These are phyloP conservation scores for Galbula dea DNA, from an alignment of 2,113 vertebrate genomes.

Conservation along the genomic window DNA sequence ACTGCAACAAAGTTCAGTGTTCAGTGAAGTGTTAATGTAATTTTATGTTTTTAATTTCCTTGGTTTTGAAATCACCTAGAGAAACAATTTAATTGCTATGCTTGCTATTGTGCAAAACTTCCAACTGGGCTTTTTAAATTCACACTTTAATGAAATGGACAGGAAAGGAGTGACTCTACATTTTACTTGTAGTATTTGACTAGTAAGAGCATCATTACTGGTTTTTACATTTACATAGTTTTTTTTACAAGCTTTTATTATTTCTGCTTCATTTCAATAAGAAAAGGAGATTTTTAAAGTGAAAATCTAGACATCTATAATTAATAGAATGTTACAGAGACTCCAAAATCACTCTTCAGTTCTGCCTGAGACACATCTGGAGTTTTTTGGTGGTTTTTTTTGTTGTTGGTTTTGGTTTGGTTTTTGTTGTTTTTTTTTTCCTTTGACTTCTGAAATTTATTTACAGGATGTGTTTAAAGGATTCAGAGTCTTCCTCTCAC, in stretches of 20 bases:
- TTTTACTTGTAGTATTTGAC: neutral
- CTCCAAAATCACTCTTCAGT: neutral
- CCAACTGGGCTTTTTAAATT: neutral
- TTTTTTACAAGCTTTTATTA: neutral
- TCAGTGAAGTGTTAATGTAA: slow-evolving; percentile 16
- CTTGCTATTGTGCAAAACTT: neutral
- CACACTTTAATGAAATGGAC: neutral
- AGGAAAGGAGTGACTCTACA: neutral
- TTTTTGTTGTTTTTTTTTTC: neutral
- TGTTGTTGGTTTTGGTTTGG: too few species aligned
- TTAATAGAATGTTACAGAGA: neutral
- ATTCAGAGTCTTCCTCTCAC: neutral
- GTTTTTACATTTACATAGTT: neutral
- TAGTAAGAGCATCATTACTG: neutral
- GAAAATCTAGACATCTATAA: neutral
- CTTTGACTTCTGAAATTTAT: neutral
- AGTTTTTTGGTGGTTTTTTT: neutral
- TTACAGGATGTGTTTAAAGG: neutral
- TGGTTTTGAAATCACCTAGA: neutral
- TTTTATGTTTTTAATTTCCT: slow-evolving; percentile 36
- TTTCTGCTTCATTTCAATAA: neutral
- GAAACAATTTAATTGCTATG: slow-evolving; percentile 15
- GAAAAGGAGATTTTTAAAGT: neutral
- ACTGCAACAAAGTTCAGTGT: neutral
- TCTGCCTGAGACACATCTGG: neutral